Percentiles rank a stretch among this genome's conserved stretches.
Conservation (phyloP, 2,113 vertebrate species). For the Oncorhynchus clarkii region DNA sequence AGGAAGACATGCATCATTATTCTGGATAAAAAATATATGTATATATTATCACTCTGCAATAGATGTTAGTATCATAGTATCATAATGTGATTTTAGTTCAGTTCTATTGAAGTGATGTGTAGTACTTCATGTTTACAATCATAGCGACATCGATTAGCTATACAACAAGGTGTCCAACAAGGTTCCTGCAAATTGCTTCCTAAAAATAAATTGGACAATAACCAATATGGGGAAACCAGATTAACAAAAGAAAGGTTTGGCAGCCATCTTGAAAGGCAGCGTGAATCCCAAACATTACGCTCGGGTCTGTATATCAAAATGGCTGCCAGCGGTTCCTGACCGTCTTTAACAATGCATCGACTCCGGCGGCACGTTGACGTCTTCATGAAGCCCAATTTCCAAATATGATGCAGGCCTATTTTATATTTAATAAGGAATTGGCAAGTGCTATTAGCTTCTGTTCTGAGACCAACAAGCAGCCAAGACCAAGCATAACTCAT, state of each 20-base stretch:
- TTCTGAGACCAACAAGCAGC: slow-evolving; percentile 56
- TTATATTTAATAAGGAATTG: slow-evolving; percentile 72
- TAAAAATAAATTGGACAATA: not conserved
- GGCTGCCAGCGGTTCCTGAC: slow-evolving; percentile 57
- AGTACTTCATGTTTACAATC: too few relatives aligned
- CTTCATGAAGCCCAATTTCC: slow-evolving; percentile 61
- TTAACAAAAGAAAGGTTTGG: not conserved
- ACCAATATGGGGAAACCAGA: not conserved
- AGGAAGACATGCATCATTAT: slow-evolving; percentile 54
- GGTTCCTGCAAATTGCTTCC: slow-evolving; percentile 14
- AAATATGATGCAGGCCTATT: slow-evolving; percentile 57
- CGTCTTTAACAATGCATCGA: slow-evolving; percentile 63
- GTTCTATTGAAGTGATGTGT: too few relatives aligned
- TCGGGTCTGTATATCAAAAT: slow-evolving; percentile 52
- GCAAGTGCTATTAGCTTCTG: slow-evolving; percentile 55
- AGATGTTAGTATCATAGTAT: slow-evolving; percentile 45
- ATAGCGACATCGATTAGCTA: not conserved
- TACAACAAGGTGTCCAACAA: too few relatives aligned
- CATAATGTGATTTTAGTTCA: not conserved
- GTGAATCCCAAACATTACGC: slow-evolving; percentile 41
- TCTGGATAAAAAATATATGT: slow-evolving; percentile 13
- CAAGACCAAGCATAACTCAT: slow-evolving; percentile 58
- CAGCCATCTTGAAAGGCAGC: slow-evolving; percentile 22
- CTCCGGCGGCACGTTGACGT: slow-evolving; percentile 49
- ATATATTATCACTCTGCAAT: slow-evolving; percentile 11